Conservation (phyloP, 2,888 invertebrate genomes). For the Drosophila colorata region DNA sequence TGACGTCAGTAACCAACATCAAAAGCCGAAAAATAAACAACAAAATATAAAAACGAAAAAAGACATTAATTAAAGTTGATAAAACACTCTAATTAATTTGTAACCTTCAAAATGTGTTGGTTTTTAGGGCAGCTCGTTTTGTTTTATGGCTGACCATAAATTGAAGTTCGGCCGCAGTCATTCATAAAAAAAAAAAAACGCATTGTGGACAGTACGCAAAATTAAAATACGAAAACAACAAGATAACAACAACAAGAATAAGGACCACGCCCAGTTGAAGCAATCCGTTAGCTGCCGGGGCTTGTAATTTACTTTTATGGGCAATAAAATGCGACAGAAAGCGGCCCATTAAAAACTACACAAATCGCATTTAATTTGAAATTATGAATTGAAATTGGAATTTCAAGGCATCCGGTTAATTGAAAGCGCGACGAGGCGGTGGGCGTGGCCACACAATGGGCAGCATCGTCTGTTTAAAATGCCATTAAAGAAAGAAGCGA, state of each 20-base stretch:
- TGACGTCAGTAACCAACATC: conserved; percentile 44
- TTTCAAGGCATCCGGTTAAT: conserved; percentile 48
- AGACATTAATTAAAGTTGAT: conserved; percentile 53
- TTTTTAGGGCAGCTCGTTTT: conserved; percentile 22
- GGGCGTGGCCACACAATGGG: conserved; percentile 37
- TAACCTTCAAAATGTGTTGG: conserved; percentile 36
- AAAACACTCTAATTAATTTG: conserved; percentile 64
- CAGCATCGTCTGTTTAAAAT: conserved; percentile 63
- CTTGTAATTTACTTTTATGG: conserved; percentile 60
- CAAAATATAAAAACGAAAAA: not conserved
- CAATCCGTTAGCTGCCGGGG: conserved; percentile 21
- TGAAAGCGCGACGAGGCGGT: conserved; percentile 31
- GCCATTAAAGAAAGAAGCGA: conserved; percentile 45
- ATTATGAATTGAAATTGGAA: conserved; percentile 57
- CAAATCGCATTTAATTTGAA: conserved; percentile 53
- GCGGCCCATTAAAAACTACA: conserved; percentile 41
- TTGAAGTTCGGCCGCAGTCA: conserved; percentile 48
- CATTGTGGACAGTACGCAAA: conserved; percentile 24
- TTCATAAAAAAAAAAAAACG: conserved; percentile 21
- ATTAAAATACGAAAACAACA: conserved; percentile 11
- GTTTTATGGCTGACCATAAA: conserved; percentile 46
- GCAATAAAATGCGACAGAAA: conserved; percentile 56
- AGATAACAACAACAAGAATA: conserved; percentile 2
- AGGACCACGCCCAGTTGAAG: conserved; percentile 11
- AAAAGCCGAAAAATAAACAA: not conserved